Evolutionary conservation across 2,888 invertebrate species (phyloP), one percentile per base, ranked within the genome.

Genomic region (Julus scanicus): DNA sequence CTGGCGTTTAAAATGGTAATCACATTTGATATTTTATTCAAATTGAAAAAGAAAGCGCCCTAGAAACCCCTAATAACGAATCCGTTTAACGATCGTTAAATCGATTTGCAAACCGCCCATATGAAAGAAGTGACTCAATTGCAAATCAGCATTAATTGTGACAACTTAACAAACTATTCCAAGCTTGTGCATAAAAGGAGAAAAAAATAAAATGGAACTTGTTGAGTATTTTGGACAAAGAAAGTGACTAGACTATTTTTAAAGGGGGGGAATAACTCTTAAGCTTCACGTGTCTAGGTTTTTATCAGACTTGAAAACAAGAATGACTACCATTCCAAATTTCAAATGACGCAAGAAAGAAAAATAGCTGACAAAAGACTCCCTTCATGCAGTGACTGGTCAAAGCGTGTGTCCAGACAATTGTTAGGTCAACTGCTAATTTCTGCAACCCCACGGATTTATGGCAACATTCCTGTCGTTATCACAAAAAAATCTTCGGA

Each of bases 171-270:
- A 2, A n/a, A 63, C 63, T 11, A 53, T 53, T 63, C 63, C n/a
- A 71, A 20, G 29, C 71, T 8, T 63, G 48, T 48, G 5, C 48
- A 48, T 48, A 8, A 17, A 2, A n/a, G 20, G 29, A 15, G 53
- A 2, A 53, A 29, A 71, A 71, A 71, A 29, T 29, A 29, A 71
- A 71, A 29, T 29, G 9, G 8, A 71, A 71, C 71, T 71, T 71
- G 71, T 71, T 71, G 71, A 71, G 20, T 71, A 71, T n/a, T 71
- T 71, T 71, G 71, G 71, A 71, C 57, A 57, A 57, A 57, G 57
- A 57, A n/a, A 57, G 57, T n/a, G 57, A 57, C 57, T 57, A 17
- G 57, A 57, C 17, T 57, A 57, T 57, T 57, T 57, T 44, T n/a
- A 17, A 17, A 17, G 57, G n/a, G n/a, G 57, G 57, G 17, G n/a